Conservation (phyloP, 2,113 vertebrate genomes). For the Climacteris rufus region DNA sequence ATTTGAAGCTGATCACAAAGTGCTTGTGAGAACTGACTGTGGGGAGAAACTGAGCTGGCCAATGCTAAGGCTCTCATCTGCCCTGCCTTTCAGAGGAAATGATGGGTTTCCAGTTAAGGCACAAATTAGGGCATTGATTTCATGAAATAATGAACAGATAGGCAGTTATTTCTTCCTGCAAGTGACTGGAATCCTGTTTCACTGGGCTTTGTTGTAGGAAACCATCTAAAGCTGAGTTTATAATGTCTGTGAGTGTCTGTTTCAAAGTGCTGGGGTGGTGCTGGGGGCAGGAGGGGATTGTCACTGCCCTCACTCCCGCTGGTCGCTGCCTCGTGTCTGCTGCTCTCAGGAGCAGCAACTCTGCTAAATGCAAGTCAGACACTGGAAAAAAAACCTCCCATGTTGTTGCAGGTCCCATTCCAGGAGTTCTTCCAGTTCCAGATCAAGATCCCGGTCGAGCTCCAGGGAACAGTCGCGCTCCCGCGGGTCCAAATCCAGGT, state of each 20-base stretch:
- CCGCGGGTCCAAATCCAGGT: slow-evolving; percentile 98
- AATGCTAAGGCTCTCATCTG: background rate
- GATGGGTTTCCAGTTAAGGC: slow-evolving; percentile 14
- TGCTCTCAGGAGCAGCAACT: background rate
- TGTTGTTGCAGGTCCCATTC: slow-evolving; percentile 96
- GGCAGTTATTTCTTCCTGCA: background rate
- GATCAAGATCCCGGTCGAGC: slow-evolving; percentile 92
- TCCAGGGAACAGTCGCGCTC: slow-evolving; percentile 82
- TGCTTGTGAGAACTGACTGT: background rate
- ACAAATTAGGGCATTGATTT: background rate
- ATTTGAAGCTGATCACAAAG: background rate
- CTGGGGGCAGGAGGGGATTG: background rate
- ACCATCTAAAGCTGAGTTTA: background rate
- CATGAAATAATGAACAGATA: background rate
- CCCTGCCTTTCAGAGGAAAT: background rate
- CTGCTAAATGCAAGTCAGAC: background rate
- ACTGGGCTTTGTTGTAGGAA: background rate
- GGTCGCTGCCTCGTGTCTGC: background rate
- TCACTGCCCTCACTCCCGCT: background rate
- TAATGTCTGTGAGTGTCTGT: background rate
- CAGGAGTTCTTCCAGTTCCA: slow-evolving; percentile 95
- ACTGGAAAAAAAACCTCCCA: slow-evolving; percentile 63
- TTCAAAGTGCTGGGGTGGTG: background rate
- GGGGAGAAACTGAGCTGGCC: background rate
- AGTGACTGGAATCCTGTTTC: background rate